A percentile compares a stretch with the other conserved stretches of the same genome.
These are phyloP conservation scores for Myopa testacea DNA, from an alignment of 2,888 invertebrate species.

Conservation along the genomic window DNA sequence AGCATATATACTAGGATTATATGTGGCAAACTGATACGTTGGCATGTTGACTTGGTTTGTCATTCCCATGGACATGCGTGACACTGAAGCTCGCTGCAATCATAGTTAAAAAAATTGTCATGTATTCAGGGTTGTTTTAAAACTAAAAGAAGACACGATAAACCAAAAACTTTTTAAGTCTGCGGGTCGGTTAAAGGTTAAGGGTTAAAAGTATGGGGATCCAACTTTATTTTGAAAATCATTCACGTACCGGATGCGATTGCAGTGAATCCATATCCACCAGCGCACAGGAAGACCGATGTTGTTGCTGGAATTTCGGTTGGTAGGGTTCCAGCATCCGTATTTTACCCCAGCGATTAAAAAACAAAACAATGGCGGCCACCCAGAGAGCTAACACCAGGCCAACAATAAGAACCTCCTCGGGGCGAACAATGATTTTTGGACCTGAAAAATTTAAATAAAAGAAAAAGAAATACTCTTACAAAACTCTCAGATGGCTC, in stretches of 20 bases:
- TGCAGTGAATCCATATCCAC: conserved; percentile 69
- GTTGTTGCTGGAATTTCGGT: conserved; percentile 89
- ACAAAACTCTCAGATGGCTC: too few species aligned
- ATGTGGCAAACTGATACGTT: conserved; percentile 65
- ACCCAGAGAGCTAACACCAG: conserved; percentile 89
- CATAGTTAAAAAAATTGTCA: background rate
- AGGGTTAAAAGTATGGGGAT: background rate
- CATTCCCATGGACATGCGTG: conserved; percentile 68
- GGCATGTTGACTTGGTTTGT: conserved; percentile 66
- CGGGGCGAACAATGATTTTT: conserved; percentile 83
- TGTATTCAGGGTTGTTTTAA: background rate
- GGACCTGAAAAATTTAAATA: conserved; percentile 66
- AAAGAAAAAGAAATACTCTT: background rate
- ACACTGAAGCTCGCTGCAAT: conserved; percentile 68
- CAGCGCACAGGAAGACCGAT: conserved; percentile 81
- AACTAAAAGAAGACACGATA: background rate
- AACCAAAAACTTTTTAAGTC: too few species aligned
- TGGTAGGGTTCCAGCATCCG: conserved; percentile 92
- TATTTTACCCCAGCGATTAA: conserved; percentile 96
- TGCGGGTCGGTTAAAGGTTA: background rate
- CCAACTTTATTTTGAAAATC: background rate
- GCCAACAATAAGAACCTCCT: conserved; percentile 86
- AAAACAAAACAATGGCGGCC: conserved; percentile 88
- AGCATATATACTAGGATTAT: conserved; percentile 62
- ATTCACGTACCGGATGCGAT: conserved; percentile 61